Conservation (phyloP, 2,113 vertebrate genomes). For the Narcine bancroftii region DNA sequence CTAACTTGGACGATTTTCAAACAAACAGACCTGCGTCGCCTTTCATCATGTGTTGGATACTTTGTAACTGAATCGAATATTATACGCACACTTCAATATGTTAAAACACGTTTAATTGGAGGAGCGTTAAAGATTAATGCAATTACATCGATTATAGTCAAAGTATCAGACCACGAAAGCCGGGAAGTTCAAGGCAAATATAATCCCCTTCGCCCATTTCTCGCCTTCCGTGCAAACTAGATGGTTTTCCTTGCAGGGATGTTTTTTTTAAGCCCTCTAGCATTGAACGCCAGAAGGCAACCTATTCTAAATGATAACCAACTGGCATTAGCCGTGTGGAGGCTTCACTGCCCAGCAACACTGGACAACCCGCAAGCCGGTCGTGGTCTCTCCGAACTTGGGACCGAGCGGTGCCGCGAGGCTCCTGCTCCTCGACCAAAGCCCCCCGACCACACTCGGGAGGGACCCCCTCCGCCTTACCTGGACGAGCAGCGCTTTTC, state of each 20-base stretch:
- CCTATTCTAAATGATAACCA: background rate
- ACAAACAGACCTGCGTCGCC: background rate
- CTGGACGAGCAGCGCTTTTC: background rate
- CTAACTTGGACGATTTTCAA: background rate
- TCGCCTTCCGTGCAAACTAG: background rate
- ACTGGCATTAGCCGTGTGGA: background rate
- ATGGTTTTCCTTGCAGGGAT: background rate
- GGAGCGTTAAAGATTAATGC: background rate
- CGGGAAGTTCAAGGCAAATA: conserved; percentile 3
- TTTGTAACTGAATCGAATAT: background rate
- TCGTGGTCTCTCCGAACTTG: background rate
- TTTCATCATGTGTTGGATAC: background rate
- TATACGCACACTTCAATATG: background rate
- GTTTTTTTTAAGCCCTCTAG: background rate
- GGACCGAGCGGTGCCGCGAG: background rate
- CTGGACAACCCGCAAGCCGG: too few relatives aligned
- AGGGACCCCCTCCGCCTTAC: background rate
- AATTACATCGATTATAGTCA: background rate
- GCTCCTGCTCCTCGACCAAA: background rate
- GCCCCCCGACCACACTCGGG: background rate
- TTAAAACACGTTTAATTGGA: background rate
- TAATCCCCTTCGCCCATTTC: background rate
- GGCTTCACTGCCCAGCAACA: background rate
- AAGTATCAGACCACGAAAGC: background rate
- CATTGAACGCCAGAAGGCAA: background rate